A percentile compares a stretch with the other conserved stretches of the same genome.
Evolutionary conservation across 2,113 vertebrate species (phyloP).

Genomic region (Heteronetta atricapilla): DNA sequence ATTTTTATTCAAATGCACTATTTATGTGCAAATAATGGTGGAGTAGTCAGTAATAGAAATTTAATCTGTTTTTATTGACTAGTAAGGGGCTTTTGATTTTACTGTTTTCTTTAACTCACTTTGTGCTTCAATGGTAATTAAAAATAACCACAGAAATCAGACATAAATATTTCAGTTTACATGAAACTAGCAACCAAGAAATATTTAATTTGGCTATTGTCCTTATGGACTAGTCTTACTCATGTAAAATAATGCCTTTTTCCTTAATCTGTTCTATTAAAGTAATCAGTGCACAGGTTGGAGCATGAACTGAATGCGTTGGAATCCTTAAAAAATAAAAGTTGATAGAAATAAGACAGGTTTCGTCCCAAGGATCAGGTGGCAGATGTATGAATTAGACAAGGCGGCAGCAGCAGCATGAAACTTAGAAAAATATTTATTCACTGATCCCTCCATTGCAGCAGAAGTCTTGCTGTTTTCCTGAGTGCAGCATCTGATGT

Average conservation of each 20-base stretch:
- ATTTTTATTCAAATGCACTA: neutral
- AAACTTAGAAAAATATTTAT: neutral
- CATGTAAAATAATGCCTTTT: neutral
- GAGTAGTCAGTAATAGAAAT: neutral
- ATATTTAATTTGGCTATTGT: neutral
- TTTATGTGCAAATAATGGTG: neutral
- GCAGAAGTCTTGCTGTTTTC: neutral
- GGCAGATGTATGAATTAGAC: neutral
- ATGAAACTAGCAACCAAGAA: neutral
- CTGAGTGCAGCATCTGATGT: neutral
- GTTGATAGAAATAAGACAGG: neutral
- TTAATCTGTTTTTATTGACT: neutral
- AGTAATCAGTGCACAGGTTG: neutral
- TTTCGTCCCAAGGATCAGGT: neutral
- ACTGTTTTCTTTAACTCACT: neutral
- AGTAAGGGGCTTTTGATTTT: neutral
- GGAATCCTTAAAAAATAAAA: neutral
- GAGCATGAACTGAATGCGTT: neutral
- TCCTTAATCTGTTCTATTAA: neutral
- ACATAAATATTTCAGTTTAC: neutral
- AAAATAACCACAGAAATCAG: neutral
- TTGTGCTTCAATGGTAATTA: neutral
- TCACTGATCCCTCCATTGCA: neutral
- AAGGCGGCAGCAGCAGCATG: neutral
- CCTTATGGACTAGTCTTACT: neutral